Evolutionary conservation across 2,113 vertebrate species (phyloP), one percentile per base, ranked within the genome.

Genomic region (Genyomyrus donnyi): DNA sequence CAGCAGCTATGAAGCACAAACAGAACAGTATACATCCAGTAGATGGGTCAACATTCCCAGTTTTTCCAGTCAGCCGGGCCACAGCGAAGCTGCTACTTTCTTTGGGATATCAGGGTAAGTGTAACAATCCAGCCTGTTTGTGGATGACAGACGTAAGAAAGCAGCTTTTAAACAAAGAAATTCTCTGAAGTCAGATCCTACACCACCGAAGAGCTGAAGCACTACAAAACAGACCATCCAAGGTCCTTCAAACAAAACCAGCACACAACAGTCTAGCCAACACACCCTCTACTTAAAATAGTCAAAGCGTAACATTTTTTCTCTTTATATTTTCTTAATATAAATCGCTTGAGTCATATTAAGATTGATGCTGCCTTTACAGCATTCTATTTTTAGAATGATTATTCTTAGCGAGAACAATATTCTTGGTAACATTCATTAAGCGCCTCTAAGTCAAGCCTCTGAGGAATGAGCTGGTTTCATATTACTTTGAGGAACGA

Each of bases 381-480:
- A 66, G 19, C 31, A n/a, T 39, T 88, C 87, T 66, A 45, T 88
- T 62, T 62, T 62, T 24, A 66, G 56, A 46, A 10, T n/a, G 10
- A 58, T 50, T 93, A 92, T 92, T 92, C 90, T 93, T 91, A 91
- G 87, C 48, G 7, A 50, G 88, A 31, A 10, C 35, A 83, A 49
- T 50, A 66, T 56, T 90, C 58, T 85, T 90, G 85, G 52, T 15
- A 31, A 31, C 27, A 85, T 24, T 74, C 11, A 39, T 27, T 80
- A 53, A 88, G 83, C 50, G 74, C 13, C 62, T 70, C 62, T 70
- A 89, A 86, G 21, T 49, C 24, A 39, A 52, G 49, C 49, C 88
- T 56, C 87, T 74, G 52, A 48, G 87, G 89, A 90, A 48, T 17
- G 24, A 74, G 46, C 77, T 56, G 45, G 77, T 88, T 74, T 85